Evolutionary conservation across 2,113 vertebrate genomes (phyloP).

Genomic region (Sakesphorus luctuosus): DNA sequence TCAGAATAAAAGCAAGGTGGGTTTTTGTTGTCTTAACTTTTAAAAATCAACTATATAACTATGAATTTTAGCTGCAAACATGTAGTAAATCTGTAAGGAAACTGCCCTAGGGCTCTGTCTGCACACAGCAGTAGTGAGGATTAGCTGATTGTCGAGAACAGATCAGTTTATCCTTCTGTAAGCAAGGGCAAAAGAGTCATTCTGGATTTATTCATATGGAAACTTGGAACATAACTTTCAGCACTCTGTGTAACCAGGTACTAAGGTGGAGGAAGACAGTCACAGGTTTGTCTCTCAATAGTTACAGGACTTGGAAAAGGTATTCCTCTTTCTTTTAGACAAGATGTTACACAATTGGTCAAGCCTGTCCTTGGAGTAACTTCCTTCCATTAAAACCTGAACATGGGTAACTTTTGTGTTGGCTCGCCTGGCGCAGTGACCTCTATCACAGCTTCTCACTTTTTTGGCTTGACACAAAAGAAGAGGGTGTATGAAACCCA

Average conservation of each 20-base stretch:
- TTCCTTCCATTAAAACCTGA: neutral
- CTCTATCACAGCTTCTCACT: neutral
- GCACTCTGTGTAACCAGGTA: neutral
- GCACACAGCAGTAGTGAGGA: neutral
- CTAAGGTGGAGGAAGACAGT: neutral
- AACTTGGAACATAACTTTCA: neutral
- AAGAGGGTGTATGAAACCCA: neutral
- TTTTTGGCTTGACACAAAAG: neutral
- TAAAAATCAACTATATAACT: neutral
- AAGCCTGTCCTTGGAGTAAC: neutral
- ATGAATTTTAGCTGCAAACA: neutral
- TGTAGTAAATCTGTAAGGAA: neutral
- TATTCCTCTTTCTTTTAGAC: neutral
- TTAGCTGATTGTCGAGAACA: neutral
- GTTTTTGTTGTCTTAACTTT: neutral
- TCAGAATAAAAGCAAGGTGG: neutral
- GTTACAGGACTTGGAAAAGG: neutral
- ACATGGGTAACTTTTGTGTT: neutral
- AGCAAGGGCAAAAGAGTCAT: slow-evolving; percentile 1
- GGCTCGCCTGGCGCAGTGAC: neutral
- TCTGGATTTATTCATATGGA: neutral
- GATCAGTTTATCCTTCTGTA: slow-evolving; percentile 24
- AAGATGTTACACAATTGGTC: neutral
- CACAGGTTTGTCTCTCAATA: neutral
- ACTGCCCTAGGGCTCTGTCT: neutral